These are phyloP conservation scores for Diplolepis rosae DNA, from an alignment of 2,888 invertebrate genomes.

Conservation along the genomic window DNA sequence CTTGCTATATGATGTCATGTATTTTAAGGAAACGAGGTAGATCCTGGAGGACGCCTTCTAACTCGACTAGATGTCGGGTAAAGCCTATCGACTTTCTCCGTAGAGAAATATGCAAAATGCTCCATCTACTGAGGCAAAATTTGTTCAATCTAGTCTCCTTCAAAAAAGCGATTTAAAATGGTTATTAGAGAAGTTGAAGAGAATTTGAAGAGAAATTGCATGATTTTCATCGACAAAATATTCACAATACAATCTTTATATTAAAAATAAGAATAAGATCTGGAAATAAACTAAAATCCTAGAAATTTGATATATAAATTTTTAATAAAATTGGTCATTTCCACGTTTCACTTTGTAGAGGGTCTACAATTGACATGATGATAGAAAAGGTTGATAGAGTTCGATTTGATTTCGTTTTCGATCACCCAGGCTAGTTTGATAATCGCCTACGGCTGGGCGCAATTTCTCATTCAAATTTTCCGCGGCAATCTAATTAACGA, in stretches of 20 bases:
- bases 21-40: slow-evolving; percentile 22
- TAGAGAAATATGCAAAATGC: slow-evolving; percentile 15
- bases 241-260: too few relatives aligned
- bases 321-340: too few relatives aligned
- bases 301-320: too few relatives aligned
- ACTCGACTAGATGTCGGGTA: slow-evolving; percentile 13
- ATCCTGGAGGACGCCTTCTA: slow-evolving; percentile 9
- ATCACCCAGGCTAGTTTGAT: slow-evolving; percentile 26
- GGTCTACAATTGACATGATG: neutral
- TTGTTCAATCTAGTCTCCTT: slow-evolving; percentile 3
- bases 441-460: slow-evolving; percentile 44
- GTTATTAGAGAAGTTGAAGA: neutral
- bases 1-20: slow-evolving; percentile 46
- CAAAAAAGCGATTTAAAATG: slow-evolving; percentile 11
- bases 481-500: slow-evolving; percentile 67
- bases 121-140: slow-evolving; percentile 4
- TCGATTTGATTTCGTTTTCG: slow-evolving; percentile 18
- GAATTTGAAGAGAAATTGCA: too few relatives aligned
- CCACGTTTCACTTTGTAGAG: neutral
- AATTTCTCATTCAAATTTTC: slow-evolving; percentile 71
- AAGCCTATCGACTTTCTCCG: slow-evolving; percentile 11
- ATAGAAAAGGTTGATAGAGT: slow-evolving; percentile 8
- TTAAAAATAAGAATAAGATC: too few relatives aligned
- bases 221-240: too few relatives aligned
- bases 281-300: too few relatives aligned